Conservation (phyloP, 2,888 invertebrate species). For the Rambutsinella grinnellia region DNA sequence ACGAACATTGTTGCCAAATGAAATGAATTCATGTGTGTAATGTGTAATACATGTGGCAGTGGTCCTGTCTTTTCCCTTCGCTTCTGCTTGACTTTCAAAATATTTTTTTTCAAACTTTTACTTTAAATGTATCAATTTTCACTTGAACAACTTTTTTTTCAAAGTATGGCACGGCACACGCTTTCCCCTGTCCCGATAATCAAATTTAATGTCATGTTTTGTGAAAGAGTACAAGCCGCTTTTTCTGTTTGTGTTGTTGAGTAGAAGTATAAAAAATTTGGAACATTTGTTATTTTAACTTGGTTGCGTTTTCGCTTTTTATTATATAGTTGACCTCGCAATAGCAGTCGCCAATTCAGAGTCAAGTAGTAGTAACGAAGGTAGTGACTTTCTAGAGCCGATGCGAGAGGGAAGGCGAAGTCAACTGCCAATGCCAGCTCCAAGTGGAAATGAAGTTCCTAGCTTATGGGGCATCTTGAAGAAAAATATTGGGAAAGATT, state of each 20-base stretch:
- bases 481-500: constrained; percentile 87
- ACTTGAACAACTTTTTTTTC: no score
- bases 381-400: constrained; percentile 63
- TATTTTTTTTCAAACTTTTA: no score
- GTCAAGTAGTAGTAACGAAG: constrained; percentile 62
- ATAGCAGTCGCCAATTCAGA: constrained; percentile 53
- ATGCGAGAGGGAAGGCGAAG: constrained; percentile 74
- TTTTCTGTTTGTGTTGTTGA: constrained; percentile 33
- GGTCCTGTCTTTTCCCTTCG: no score
- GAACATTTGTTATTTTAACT: constrained; percentile 43
- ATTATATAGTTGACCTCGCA: constrained; percentile 49
- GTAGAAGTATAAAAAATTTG: constrained; percentile 16
- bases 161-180: no score
- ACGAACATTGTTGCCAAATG: no score
- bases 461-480: constrained; percentile 84
- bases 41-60: no score
- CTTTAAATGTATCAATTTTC: no score
- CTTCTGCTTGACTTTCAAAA: no score
- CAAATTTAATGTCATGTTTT: background rate
- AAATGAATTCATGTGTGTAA: no score
- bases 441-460: constrained; percentile 80
- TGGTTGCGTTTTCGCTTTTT: constrained; percentile 52
- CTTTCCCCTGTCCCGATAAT: background rate
- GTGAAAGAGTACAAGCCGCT: background rate
- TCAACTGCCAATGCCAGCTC: constrained; percentile 79